Base-by-base conservation (phyloP, 1,140 invertebrate species). In the Metopolophium dirhodum region DNA sequence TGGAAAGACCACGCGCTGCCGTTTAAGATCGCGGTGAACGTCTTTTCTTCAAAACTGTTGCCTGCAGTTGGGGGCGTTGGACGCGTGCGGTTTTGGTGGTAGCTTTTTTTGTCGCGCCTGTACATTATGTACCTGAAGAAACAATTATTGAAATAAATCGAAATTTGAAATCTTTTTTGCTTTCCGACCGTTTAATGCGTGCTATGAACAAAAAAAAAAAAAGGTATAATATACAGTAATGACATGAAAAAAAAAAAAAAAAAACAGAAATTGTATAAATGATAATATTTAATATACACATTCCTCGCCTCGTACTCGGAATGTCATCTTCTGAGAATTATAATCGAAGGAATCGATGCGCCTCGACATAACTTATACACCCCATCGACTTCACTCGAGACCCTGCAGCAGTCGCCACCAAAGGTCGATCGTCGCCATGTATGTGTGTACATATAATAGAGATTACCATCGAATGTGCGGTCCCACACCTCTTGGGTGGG, bases 401-500 rank as follows among this genome's bases (percentile, higher is more conserved):
- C 61, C 61, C 61, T 77, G 14, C 57, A 26, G 57, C 30, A n/a
- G n/a, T n/a, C 30, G 14, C n/a, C n/a, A 77, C 61, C 61, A 77
- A 77, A n/a, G 61, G 61, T 77, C 61, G 30, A n/a, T 68, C 30
- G n/a, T 68, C 30, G 61, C 14, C 2, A 61, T 77, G 6, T 77
- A 18, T 77, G 6, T 77, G 30, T 77, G n/a, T 77, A 14, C 18
- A 18, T 18, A 77, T 77, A 77, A 77, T 77, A 77, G n/a, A 77
- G 61, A 77, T 77, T 77, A 77, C 30, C 61, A 77, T 77, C 61
- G 23, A 77, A 30, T 11, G 61, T 77, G 61, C 61, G 61, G 61
- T 77, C 61, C 61, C n/a, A 77, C 61, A 77, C 61, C 61, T 77
- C 61, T 77, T 77, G 61, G 61, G 61, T 77, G 61, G 61, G 61